Conservation (phyloP, 1,140 invertebrate genomes). For the Pseudoatta argentina region DNA sequence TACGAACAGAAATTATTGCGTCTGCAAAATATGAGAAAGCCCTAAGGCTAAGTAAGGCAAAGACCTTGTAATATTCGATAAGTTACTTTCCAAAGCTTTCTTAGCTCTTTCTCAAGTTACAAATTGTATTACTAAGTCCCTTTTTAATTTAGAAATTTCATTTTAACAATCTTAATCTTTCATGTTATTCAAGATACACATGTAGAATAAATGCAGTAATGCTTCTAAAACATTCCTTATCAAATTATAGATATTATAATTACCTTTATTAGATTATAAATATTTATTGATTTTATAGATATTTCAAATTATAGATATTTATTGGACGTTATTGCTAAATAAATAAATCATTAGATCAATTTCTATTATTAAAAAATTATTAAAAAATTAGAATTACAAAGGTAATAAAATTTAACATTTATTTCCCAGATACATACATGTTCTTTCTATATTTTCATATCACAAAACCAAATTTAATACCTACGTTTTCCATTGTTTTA, state of each 20-base stretch:
- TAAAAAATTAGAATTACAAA: background rate
- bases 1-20: background rate
- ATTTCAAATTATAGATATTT: background rate
- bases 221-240: background rate
- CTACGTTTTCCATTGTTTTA: background rate
- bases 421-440: background rate
- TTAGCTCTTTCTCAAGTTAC: background rate
- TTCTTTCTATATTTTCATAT: background rate
- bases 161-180: background rate
- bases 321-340: background rate
- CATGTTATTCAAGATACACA: background rate
- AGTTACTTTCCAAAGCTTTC: background rate
- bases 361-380: background rate
- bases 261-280: no score
- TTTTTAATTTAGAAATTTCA: constrained; percentile 12
- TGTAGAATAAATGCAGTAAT: background rate
- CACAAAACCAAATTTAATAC: constrained; percentile 12
- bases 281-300: background rate
- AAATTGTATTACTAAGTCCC: background rate
- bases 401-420: background rate
- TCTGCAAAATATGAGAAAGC: background rate
- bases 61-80: background rate
- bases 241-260: background rate
- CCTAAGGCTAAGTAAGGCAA: background rate
- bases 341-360: background rate